A percentile compares a stretch with the other conserved stretches of the same genome.
These are phyloP conservation scores for Flabesymbios commensalis DNA, from an alignment of 2,888 invertebrate genomes.

Conservation along the genomic window DNA sequence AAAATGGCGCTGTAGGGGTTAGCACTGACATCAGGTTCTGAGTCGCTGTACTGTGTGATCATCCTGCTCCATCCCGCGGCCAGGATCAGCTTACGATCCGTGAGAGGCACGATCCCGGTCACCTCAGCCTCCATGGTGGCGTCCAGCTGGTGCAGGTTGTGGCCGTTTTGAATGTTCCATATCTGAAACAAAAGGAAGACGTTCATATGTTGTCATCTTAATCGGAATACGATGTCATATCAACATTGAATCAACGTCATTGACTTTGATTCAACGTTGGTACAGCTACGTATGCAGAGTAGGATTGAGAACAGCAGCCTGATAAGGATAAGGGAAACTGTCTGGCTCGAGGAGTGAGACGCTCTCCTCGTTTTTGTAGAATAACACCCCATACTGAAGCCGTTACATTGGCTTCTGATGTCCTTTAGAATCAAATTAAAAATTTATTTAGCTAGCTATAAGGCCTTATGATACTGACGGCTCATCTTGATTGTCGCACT, in stretches of 20 bases:
- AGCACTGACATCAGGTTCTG: slow-evolving; percentile 55
- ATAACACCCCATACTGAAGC: too few species aligned
- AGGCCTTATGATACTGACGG: too few species aligned
- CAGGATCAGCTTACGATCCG: slow-evolving; percentile 53
- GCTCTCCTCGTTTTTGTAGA: background rate
- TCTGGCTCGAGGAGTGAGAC: background rate
- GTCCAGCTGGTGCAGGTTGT: slow-evolving; percentile 58
- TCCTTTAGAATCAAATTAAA: too few species aligned
- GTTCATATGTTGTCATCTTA: too few species aligned
- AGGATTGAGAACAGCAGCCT: background rate
- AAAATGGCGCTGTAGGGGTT: too few species aligned
- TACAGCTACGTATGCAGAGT: background rate
- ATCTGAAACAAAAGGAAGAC: slow-evolving; percentile 49
- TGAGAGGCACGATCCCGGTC: slow-evolving; percentile 54
- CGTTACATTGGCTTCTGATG: too few species aligned
- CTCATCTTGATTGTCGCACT: too few species aligned
- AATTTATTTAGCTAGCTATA: too few species aligned
- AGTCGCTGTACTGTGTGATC: slow-evolving; percentile 54
- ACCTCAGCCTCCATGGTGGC: slow-evolving; percentile 56
- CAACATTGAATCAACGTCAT: too few species aligned
- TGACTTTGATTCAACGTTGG: too few species aligned
- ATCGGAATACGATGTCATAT: too few species aligned
- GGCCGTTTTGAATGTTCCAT: slow-evolving; percentile 61
- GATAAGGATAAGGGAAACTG: background rate
- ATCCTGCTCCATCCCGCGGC: slow-evolving; percentile 59